Conservation (phyloP, 2,888 invertebrate species). For the Polyommatus iphigenia region DNA sequence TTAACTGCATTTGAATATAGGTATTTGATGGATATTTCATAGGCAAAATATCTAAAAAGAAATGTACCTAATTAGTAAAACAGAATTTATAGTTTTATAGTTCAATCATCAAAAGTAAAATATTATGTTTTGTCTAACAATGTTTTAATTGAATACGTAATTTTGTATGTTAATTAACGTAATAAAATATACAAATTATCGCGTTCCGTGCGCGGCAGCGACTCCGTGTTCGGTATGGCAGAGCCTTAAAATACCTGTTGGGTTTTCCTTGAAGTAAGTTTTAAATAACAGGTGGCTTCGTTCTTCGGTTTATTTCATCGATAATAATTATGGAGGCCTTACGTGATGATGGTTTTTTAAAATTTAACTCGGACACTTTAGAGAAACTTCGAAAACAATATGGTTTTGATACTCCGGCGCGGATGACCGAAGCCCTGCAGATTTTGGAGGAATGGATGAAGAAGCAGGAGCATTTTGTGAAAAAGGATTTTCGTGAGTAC, state of each 20-base stretch:
- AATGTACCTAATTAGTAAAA: no score
- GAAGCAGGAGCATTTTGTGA: constrained; percentile 50
- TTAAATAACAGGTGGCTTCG: neutral
- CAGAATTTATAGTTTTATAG: no score
- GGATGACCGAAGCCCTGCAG: constrained; percentile 47
- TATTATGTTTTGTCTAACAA: neutral
- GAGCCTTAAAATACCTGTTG: neutral
- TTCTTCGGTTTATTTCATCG: constrained; percentile 20
- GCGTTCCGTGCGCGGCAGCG: neutral
- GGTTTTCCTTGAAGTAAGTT: constrained; percentile 11
- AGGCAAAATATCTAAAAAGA: no score
- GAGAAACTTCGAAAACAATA: constrained; percentile 45
- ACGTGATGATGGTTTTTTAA: constrained; percentile 40
- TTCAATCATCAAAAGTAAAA: no score
- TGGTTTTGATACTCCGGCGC: constrained; percentile 46
- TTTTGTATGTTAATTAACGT: neutral
- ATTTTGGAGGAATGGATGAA: constrained; percentile 53
- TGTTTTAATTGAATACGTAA: neutral
- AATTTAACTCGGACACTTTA: constrained; percentile 44
- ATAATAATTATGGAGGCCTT: constrained; percentile 44
- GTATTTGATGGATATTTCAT: no score
- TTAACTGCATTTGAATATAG: neutral
- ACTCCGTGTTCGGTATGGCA: neutral
- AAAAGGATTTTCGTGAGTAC: constrained; percentile 52
- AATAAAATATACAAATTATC: neutral